These are phyloP conservation scores for Drosophila neocordata DNA, from an alignment of 1,140 invertebrate species.

Conservation along the genomic window DNA sequence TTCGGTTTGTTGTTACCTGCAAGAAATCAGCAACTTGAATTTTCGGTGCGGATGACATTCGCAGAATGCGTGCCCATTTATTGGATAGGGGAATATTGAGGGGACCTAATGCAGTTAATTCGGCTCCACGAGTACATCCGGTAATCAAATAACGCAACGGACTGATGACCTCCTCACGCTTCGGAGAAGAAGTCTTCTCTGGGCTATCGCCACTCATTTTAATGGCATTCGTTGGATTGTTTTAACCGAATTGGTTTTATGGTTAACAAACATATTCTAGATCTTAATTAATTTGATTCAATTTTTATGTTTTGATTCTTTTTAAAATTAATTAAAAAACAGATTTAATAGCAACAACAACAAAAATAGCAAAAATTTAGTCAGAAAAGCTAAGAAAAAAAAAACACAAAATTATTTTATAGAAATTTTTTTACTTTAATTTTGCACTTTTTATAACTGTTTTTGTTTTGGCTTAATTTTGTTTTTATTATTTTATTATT, in stretches of 20 bases:
- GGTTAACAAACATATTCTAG: slow-evolving; percentile 1
- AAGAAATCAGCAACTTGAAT: slow-evolving; percentile 83
- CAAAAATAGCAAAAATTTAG: neutral
- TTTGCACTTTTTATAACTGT: slow-evolving; percentile 1
- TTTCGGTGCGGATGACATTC: slow-evolving; percentile 81
- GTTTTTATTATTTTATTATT: neutral
- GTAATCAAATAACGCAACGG: slow-evolving; percentile 70
- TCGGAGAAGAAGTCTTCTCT: slow-evolving; percentile 54
- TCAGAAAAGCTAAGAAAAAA: neutral
- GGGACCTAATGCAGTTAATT: slow-evolving; percentile 78
- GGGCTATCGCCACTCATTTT: slow-evolving; percentile 6
- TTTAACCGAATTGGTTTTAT: neutral
- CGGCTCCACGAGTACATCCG: slow-evolving; percentile 58
- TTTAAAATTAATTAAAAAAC: neutral
- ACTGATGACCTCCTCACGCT: slow-evolving; percentile 62
- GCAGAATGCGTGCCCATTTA: slow-evolving; percentile 85
- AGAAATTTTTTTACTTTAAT: neutral
- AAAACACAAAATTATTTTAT: neutral
- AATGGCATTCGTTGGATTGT: neutral
- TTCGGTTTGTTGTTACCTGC: slow-evolving; percentile 74
- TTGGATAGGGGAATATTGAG: slow-evolving; percentile 82
- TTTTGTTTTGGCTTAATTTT: neutral
- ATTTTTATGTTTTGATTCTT: neutral
- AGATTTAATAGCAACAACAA: too few relatives aligned
- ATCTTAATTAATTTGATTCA: neutral